Evolutionary conservation across 2,113 vertebrate genomes (phyloP).

Genomic region (Cyprinodon tularosa): DNA sequence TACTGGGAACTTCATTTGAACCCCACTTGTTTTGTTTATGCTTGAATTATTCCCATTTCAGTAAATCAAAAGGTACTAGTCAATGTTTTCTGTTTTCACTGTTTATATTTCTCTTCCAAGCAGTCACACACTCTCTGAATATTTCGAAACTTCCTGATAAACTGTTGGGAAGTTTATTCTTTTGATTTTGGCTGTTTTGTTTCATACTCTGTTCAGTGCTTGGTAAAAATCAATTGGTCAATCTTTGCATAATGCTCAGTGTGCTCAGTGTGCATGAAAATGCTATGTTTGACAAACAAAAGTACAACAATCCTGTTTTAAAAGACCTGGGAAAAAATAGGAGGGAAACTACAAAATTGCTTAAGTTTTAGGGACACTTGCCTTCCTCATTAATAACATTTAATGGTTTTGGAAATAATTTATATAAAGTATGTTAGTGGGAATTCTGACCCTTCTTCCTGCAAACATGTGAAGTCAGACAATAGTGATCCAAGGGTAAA

Average conservation of each 20-base stretch:
- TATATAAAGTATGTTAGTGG: not conserved
- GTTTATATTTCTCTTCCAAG: not conserved
- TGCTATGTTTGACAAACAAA: no score
- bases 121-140: not conserved
- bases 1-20: conserved; percentile 3
- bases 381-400: no score
- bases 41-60: not conserved
- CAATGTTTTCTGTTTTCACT: conserved; percentile 9
- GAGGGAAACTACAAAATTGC: no score
- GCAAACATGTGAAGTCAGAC: not conserved
- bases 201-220: not conserved
- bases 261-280: no score
- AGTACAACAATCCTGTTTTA: no score
- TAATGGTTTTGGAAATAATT: no score
- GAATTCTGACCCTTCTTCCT: not conserved
- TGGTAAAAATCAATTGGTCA: not conserved
- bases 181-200: not conserved
- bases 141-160: not conserved
- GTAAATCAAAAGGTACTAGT: not conserved
- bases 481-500: not conserved
- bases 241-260: not conserved
- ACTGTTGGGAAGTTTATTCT: not conserved
- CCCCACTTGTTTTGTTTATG: conserved; percentile 35
- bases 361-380: no score
- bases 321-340: no score